Evolutionary conservation across 2,113 vertebrate genomes (phyloP).

Genomic region (Mandrillus leucophaeus): DNA sequence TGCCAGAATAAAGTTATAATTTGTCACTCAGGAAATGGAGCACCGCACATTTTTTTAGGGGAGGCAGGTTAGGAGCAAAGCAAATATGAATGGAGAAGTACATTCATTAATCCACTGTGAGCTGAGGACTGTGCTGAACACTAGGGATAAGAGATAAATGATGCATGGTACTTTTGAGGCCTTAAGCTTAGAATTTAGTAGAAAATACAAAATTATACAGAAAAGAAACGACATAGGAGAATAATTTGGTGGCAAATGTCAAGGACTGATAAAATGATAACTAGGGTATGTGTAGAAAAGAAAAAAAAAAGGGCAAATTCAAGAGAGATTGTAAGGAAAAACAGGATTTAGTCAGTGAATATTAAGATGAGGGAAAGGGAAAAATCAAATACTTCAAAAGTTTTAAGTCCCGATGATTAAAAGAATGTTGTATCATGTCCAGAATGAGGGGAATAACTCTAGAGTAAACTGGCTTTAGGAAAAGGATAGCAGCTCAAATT

Average conservation of each 20-base stretch:
- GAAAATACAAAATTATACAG: slow-evolving; percentile 13
- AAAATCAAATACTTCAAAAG: background rate
- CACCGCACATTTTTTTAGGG: background rate
- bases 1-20: background rate
- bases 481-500: background rate
- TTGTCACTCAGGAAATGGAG: background rate
- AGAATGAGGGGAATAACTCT: background rate
- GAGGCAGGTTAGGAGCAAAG: background rate
- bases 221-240: background rate
- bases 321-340: background rate
- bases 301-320: background rate
- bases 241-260: background rate
- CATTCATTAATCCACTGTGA: background rate
- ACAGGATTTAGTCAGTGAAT: background rate
- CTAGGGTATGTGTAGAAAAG: background rate
- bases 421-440: background rate
- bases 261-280: background rate
- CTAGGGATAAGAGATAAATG: background rate
- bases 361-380: background rate
- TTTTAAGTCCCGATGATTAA: background rate
- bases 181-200: background rate
- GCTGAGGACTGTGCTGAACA: background rate
- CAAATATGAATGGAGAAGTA: background rate
- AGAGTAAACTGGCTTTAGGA: background rate
- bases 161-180: background rate